Evolutionary conservation across 2,113 vertebrate genomes (phyloP).

Genomic region (Puntigrus tetrazona): DNA sequence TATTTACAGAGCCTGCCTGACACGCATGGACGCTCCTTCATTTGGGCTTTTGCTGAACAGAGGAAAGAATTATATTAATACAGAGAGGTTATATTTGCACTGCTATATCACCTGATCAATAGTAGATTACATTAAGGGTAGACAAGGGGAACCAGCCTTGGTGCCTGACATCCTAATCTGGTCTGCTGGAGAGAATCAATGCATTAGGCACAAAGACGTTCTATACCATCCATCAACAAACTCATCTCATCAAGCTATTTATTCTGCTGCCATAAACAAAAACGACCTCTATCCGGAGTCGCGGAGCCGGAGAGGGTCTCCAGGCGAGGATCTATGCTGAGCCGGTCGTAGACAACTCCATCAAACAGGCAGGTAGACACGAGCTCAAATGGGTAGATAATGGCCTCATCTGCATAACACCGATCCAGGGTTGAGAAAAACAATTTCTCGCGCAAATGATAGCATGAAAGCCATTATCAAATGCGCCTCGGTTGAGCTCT

Average conservation of each 20-base stretch:
- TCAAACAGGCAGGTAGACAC: constrained; percentile 48
- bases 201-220: constrained; percentile 58
- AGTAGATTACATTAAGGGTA: constrained; percentile 54
- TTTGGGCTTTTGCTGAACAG: constrained; percentile 20
- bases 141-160: constrained; percentile 34
- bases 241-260: constrained; percentile 67
- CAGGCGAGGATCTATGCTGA: background rate
- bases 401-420: constrained; percentile 72
- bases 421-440: constrained; percentile 62
- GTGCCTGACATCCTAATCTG: constrained; percentile 59
- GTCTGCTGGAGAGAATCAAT: constrained; percentile 61
- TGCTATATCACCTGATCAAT: constrained; percentile 51
- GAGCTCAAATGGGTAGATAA: constrained; percentile 67
- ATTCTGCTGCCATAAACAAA: constrained; percentile 68
- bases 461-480: constrained; percentile 63
- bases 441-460: constrained; percentile 55
- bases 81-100: constrained; percentile 44
- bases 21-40: constrained; percentile 14
- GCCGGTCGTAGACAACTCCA: constrained; percentile 33
- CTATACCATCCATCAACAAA: constrained; percentile 59
- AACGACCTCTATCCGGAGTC: constrained; percentile 54
- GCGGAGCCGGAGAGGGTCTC: background rate
- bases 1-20: constrained; percentile 25
- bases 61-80: background rate
- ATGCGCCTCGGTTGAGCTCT: constrained; percentile 40